phyloP scores from a whole-genome alignment of 1,140 invertebrate genomes.

The Drosophila azteca region DNA sequence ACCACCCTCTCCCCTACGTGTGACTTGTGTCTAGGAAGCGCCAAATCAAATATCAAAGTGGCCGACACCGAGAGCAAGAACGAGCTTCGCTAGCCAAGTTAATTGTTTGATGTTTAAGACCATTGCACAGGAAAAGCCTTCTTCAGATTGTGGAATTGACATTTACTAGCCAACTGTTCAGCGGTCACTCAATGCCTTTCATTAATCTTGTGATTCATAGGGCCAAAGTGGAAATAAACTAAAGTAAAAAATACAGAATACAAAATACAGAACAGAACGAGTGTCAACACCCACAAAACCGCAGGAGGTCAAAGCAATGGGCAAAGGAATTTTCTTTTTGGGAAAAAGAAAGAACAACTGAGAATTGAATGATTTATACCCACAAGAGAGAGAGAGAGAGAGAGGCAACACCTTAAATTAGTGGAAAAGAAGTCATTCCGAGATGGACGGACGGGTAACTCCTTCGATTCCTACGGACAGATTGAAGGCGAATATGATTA shows the following conservation, averaged over 20 bases:
- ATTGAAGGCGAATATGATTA: constrained; percentile 59
- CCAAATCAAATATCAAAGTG: constrained; percentile 49
- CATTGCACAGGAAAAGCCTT: constrained; percentile 36
- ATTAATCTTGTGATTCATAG: constrained; percentile 72
- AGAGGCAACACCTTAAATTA: constrained; percentile 73
- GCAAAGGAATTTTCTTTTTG: constrained; percentile 6
- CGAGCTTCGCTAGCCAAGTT: constrained; percentile 7
- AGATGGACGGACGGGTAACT: constrained; percentile 34
- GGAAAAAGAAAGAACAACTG: constrained; percentile 20
- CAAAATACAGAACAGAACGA: constrained; percentile 38
- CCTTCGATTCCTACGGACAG: constrained; percentile 19
- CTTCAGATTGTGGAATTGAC: constrained; percentile 59
- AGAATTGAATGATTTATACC: constrained; percentile 61
- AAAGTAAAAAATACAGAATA: constrained; percentile 1
- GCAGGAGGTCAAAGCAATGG: constrained; percentile 43
- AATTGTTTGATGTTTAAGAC: constrained; percentile 50
- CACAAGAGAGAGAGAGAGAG: background rate
- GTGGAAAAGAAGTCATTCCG: constrained; percentile 53
- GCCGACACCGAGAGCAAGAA: constrained; percentile 21
- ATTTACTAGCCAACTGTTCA: constrained; percentile 17
- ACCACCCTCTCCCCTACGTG: background rate
- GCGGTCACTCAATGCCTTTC: constrained; percentile 29
- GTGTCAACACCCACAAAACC: constrained; percentile 76
- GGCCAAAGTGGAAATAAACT: constrained; percentile 5
- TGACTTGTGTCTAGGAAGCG: constrained; percentile 15